Base-by-base conservation (phyloP, 2,113 vertebrate species). In the Cinclus cinclus region DNA sequence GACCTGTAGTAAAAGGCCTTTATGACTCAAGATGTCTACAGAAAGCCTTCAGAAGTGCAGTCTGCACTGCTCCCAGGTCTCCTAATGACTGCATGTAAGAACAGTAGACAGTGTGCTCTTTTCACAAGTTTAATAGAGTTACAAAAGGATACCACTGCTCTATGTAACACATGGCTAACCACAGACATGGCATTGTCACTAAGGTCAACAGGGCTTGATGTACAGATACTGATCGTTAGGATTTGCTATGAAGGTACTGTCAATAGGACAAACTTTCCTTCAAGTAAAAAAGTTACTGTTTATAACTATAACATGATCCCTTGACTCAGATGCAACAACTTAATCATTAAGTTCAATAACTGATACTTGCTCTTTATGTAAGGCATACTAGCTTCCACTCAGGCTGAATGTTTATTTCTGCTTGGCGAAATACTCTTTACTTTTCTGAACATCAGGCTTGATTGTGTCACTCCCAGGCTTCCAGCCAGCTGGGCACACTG, bases 401-500 rank as follows among this genome's bases (percentile, higher is more conserved):
- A 37, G 70, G 73, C 67, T 59, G 70, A 55, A 79, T 21, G 21
- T 68, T 98, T 97, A 98, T 83, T 98, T 97, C 92, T 99, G 99
- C 97, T 99, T 99, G 95, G 99, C 98, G 83, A 99, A 99, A 97
- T 98, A 99, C 81, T 99, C 99, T 98, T 99, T 99, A 94, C 99
- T 99, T 92, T 99, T 98, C 95, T 99, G 96, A 95, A 99, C 96
- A 67, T 99, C 99, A 30, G 99, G 99, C 95, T 99, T 99, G 98
- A 99, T 99, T 75, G 99, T 99, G 97, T 99, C 99, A 95, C 98
- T 99, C 96, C 99, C 99, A 95, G 99, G 99, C 97, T 99, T 99
- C 99, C 99, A 99, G 90, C 99, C 99, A 35, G 99, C 99, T 53
- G 99, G 99, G 97, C 99, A 99, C 97, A 99, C 99, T 99, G 98